These are phyloP conservation scores for Castor canadensis DNA, from an alignment of 2,113 vertebrate genomes.

Conservation along the genomic window DNA sequence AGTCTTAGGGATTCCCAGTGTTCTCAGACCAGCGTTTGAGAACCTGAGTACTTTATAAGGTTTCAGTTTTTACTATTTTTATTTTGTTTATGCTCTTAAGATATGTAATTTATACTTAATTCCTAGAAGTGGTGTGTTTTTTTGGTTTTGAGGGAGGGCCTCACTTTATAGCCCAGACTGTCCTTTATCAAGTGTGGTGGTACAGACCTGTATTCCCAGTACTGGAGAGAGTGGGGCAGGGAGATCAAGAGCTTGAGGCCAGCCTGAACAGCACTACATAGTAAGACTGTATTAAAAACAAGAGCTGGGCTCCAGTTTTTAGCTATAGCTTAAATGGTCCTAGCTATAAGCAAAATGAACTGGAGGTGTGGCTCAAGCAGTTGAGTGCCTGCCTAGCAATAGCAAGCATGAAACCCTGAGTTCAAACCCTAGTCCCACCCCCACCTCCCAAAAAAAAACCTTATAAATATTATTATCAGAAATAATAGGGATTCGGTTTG, in stretches of 20 bases:
- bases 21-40: neutral
- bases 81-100: neutral
- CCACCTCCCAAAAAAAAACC: neutral
- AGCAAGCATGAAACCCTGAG: too few relatives aligned
- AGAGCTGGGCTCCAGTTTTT: accelerated
- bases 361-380: too few relatives aligned
- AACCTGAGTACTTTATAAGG: neutral
- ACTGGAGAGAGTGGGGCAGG: neutral
- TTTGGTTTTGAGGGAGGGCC: neutral
- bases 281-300: neutral
- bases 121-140: neutral
- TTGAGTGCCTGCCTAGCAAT: too few relatives aligned
- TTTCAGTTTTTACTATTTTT: neutral
- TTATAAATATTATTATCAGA: neutral
- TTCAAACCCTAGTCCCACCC: too few relatives aligned
- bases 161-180: neutral
- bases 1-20: neutral
- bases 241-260: neutral
- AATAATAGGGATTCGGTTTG: neutral
- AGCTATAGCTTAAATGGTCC: too few relatives aligned
- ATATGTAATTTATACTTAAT: neutral
- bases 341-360: too few relatives aligned
- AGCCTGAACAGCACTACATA: neutral
- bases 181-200: neutral
- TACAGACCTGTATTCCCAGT: neutral